A percentile compares a stretch with the other conserved stretches of the same genome.
Conservation (phyloP, 2,888 invertebrate genomes). For the Cantharis nigra region DNA sequence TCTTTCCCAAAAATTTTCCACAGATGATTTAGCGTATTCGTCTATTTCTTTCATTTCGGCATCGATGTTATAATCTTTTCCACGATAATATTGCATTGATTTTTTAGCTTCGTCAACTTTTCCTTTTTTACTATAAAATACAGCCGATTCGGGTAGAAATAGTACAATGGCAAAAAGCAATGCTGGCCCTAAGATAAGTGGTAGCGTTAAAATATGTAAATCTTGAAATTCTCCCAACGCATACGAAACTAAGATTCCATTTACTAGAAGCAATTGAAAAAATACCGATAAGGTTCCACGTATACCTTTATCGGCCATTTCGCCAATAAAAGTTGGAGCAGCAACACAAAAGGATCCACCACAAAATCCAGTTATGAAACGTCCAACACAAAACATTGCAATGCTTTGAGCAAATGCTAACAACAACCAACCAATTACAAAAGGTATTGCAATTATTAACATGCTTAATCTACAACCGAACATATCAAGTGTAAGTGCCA, state of each 20-base stretch:
- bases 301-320: constrained; percentile 78
- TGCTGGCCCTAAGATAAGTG: constrained; percentile 67
- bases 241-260: constrained; percentile 79
- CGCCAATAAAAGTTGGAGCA: constrained; percentile 82
- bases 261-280: constrained; percentile 75
- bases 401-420: constrained; percentile 29
- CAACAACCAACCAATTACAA: constrained; percentile 41
- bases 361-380: constrained; percentile 56
- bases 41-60: constrained; percentile 69
- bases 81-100: constrained; percentile 71
- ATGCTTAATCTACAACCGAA: constrained; percentile 41
- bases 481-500: constrained; percentile 27
- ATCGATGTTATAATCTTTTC: constrained; percentile 67
- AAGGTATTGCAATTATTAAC: constrained; percentile 36
- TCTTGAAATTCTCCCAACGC: constrained; percentile 67
- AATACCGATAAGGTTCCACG: constrained; percentile 80
- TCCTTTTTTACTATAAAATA: constrained; percentile 64
- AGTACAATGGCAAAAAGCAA: constrained; percentile 65
- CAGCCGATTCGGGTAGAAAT: constrained; percentile 75
- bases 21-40: constrained; percentile 38
- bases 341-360: constrained; percentile 75
- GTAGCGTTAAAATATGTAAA: constrained; percentile 68
- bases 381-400: constrained; percentile 32
- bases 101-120: constrained; percentile 62
- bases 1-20: constrained; percentile 25